Evolutionary conservation across 2,888 invertebrate genomes (phyloP), one percentile per base, ranked within the genome.

Genomic region (Cataglyphis altisquamis): DNA sequence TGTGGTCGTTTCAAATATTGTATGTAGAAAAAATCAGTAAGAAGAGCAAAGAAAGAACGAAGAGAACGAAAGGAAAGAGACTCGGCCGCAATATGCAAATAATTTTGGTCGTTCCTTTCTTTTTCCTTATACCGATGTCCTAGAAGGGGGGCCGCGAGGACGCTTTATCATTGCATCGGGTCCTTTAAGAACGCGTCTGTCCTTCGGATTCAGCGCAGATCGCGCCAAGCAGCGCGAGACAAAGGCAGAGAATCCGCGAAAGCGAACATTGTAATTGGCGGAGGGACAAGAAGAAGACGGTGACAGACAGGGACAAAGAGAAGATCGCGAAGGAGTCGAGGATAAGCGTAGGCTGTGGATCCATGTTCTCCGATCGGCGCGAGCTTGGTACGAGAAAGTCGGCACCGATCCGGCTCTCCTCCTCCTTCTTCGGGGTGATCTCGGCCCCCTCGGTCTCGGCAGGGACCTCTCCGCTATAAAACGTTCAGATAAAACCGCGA

Each of bases 401-500:
- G 36, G 66, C 68, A 57, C 77, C 36, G 78, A 45, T 78, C 74
- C 68, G 68, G 48, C 81, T 84, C 75, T 67, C 73, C 86, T 78
- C 68, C 85, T 70, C 82, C 84, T 45, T 83, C 87, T 75, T 74
- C 88, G 74, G 82, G 85, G 75, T 82, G 85, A 87, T 87, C 85
- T 74, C 36, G 75, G 80, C 82, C 88, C 84, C 78, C 74, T 80
- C 83, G 82, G 72, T 78, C 41, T 10, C 78, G 81, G 70, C 81
- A 32, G 81, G 84, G 85, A 90, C 87, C 87, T 45, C 55, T 57
- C 83, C 88, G 90, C 90, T 91, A 93, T 93, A 93, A 94, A 93
- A 93, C 91, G 90, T 87, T 90, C 90, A 92, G 92, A 94, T 93
- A 93, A 93, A 94, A 91, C 92, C 90, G 91, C 91, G 88, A 92